Conservation (phyloP, 2,888 invertebrate genomes). For the Cerastis rubricosa region DNA sequence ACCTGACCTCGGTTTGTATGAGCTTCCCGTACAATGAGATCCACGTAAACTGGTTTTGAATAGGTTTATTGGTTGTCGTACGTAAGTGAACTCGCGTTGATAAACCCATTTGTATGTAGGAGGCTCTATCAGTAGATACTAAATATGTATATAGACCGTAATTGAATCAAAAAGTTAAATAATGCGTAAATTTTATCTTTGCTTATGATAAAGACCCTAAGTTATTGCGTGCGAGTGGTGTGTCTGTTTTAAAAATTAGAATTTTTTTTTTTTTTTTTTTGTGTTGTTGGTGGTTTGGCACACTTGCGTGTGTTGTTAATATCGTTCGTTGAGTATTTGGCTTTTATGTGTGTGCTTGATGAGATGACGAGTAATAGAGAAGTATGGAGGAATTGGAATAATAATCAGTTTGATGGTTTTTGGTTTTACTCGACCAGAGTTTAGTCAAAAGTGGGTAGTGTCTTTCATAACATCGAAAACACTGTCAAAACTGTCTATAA, state of each 20-base stretch:
- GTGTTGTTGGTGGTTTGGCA: not conserved
- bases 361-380: too few relatives aligned
- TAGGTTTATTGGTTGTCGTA: too few relatives aligned
- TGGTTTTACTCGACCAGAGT: not conserved
- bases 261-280: not conserved
- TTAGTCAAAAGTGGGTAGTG: not conserved
- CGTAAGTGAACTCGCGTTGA: conserved; percentile 44
- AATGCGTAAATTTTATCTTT: conserved; percentile 44
- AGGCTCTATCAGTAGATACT: conserved; percentile 42
- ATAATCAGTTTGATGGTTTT: not conserved
- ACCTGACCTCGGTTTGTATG: too few relatives aligned
- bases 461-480: not conserved
- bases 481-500: too few relatives aligned
- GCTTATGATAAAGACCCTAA: conserved; percentile 38
- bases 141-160: conserved; percentile 52
- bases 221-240: conserved; percentile 14
- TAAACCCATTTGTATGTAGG: conserved; percentile 67
- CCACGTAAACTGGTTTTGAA: too few relatives aligned
- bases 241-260: conserved; percentile 13
- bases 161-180: conserved; percentile 61
- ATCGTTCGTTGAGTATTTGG: not conserved
- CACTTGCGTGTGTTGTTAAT: not conserved
- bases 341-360: not conserved
- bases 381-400: not conserved
- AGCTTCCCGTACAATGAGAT: too few relatives aligned